Conservation (phyloP, 2,113 vertebrate genomes). For the Notothenia coriiceps region DNA sequence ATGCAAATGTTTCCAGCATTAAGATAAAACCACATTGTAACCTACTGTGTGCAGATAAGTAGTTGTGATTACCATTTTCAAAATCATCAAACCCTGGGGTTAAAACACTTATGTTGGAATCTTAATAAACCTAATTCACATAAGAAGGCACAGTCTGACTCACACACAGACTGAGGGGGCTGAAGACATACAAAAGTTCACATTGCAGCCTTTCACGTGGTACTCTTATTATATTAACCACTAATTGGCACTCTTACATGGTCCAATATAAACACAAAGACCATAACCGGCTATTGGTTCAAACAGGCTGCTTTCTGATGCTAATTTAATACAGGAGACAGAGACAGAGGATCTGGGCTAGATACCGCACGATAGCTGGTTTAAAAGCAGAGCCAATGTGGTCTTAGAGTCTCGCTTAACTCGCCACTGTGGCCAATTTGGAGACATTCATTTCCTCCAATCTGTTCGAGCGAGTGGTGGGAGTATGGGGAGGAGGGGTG, state of each 20-base stretch:
- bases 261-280: slow-evolving; percentile 65
- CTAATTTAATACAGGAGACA: slow-evolving; percentile 60
- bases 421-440: slow-evolving; percentile 73
- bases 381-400: slow-evolving; percentile 39
- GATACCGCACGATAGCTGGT: slow-evolving; percentile 36
- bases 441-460: slow-evolving; percentile 71
- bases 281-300: slow-evolving; percentile 26
- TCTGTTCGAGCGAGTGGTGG: slow-evolving; percentile 59
- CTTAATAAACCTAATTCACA: not conserved
- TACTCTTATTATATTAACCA: slow-evolving; percentile 45
- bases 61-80: slow-evolving; percentile 20
- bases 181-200: slow-evolving; percentile 39
- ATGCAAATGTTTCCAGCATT: slow-evolving; percentile 12
- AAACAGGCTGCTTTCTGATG: slow-evolving; percentile 45
- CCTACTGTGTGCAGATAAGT: not conserved
- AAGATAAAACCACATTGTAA: not conserved
- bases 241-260: slow-evolving; percentile 38
- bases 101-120: not conserved
- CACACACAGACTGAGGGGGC: not conserved
- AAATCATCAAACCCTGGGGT: slow-evolving; percentile 24
- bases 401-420: slow-evolving; percentile 46
- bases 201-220: slow-evolving; percentile 31
- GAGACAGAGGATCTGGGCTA: slow-evolving; percentile 38
- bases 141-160: not conserved
- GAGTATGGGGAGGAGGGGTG: slow-evolving; percentile 32